Percentiles rank a stretch among this genome's conserved stretches.
These are phyloP conservation scores for Nycteola revayana DNA, from an alignment of 2,888 invertebrate genomes.

Conservation along the genomic window DNA sequence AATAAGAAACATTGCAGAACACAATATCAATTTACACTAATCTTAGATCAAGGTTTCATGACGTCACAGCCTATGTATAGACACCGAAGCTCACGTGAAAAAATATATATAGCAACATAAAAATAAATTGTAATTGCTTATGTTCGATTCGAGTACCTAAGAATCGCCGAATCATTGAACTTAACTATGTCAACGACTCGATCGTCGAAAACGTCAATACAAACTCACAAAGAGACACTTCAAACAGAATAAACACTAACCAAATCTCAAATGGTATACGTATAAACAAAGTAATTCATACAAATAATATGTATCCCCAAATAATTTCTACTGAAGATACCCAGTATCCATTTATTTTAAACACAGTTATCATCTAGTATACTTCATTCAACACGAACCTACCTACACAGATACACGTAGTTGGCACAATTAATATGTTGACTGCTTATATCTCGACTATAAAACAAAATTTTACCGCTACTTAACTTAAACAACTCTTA, in stretches of 20 bases:
- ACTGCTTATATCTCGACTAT: constrained; percentile 63
- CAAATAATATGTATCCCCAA: constrained; percentile 27
- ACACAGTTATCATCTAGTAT: constrained; percentile 50
- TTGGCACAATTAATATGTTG: constrained; percentile 71
- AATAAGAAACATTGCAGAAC: constrained; percentile 30
- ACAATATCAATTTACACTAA: constrained; percentile 34
- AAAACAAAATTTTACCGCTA: constrained; percentile 75
- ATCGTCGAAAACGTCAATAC: constrained; percentile 12
- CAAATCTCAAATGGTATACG: constrained; percentile 20
- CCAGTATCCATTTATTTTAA: constrained; percentile 38
- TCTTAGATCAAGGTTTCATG: constrained; percentile 35
- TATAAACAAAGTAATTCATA: constrained; percentile 27
- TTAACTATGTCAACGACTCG: constrained; percentile 35
- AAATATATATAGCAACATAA: constrained; percentile 28
- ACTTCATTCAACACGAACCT: constrained; percentile 49
- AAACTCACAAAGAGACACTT: constrained; percentile 19
- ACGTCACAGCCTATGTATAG: constrained; percentile 30
- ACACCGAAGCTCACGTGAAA: constrained; percentile 22
- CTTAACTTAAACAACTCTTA: constrained; percentile 67
- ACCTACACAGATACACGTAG: constrained; percentile 45
- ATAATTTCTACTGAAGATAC: constrained; percentile 34
- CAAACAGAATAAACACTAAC: constrained; percentile 27
- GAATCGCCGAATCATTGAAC: constrained; percentile 31
- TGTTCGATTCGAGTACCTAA: constrained; percentile 19
- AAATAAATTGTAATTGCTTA: constrained; percentile 31